phyloP scores from a whole-genome alignment of 1,140 invertebrate species.

The Adelges cooleyi region DNA sequence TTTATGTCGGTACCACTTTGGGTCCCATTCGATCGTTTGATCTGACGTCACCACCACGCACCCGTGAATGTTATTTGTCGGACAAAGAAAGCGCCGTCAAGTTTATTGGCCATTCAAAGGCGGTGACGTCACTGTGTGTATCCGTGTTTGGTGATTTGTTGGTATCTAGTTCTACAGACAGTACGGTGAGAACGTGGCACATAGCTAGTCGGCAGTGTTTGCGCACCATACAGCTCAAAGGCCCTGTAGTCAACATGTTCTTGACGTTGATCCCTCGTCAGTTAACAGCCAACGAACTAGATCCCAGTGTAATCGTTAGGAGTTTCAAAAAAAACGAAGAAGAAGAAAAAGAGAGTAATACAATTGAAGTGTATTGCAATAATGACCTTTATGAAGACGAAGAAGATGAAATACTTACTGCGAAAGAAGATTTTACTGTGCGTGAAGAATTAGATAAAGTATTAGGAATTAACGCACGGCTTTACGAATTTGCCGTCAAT shows the following conservation, averaged over 20 bases:
- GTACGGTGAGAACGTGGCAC: slow-evolving; percentile 65
- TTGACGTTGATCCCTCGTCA: slow-evolving; percentile 39
- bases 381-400: slow-evolving; percentile 19
- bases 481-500: slow-evolving; percentile 7
- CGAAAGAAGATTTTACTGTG: not conserved
- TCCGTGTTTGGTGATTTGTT: slow-evolving; percentile 55
- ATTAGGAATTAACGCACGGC: not conserved
- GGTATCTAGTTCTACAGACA: slow-evolving; percentile 62
- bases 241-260: slow-evolving; percentile 55
- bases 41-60: slow-evolving; percentile 52
- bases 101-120: slow-evolving; percentile 53
- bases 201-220: slow-evolving; percentile 58
- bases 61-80: slow-evolving; percentile 50
- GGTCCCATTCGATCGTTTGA: slow-evolving; percentile 58
- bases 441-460: slow-evolving; percentile 4
- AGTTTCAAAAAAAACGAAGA: slow-evolving; percentile 29
- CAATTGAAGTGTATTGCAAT: slow-evolving; percentile 12
- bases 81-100: slow-evolving; percentile 34
- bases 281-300: slow-evolving; percentile 24
- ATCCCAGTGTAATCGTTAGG: slow-evolving; percentile 20
- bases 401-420: not conserved
- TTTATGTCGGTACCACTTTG: slow-evolving; percentile 59
- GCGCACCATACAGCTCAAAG: slow-evolving; percentile 56
- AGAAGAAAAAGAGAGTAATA: not conserved
- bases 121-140: slow-evolving; percentile 55